These are phyloP conservation scores for Scaptomyza caliginosa DNA, from an alignment of 2,888 invertebrate genomes.

Conservation along the genomic window DNA sequence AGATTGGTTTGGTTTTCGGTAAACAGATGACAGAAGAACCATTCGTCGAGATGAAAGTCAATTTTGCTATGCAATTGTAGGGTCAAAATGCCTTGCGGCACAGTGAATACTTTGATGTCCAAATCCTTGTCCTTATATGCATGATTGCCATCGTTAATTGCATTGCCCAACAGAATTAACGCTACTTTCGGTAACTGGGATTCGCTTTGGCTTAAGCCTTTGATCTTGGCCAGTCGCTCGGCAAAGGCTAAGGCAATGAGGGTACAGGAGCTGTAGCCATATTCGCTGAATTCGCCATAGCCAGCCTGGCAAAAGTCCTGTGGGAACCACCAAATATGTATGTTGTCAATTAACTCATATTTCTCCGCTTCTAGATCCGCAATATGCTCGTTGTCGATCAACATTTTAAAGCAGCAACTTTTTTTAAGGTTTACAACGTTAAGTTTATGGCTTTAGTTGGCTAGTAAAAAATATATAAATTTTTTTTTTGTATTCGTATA, in stretches of 20 bases:
- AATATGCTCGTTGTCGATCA: not conserved
- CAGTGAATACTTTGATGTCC: conserved; percentile 84
- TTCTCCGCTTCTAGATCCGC: not conserved
- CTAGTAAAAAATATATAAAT: not conserved
- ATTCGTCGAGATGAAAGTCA: conserved; percentile 69
- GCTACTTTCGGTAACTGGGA: conserved; percentile 74
- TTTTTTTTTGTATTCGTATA: not conserved
- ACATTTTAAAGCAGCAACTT: not conserved
- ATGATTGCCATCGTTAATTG: conserved; percentile 86
- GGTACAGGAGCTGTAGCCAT: conserved; percentile 87
- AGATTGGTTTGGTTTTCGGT: conserved; percentile 46
- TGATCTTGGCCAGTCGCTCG: conserved; percentile 79
- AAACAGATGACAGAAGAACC: conserved; percentile 76
- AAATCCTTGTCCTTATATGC: conserved; percentile 84
- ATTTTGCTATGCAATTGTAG: conserved; percentile 56
- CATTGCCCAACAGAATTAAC: conserved; percentile 84
- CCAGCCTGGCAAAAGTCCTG: conserved; percentile 86
- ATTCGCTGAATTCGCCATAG: conserved; percentile 84
- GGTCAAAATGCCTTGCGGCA: conserved; percentile 85
- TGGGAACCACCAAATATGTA: conserved; percentile 86
- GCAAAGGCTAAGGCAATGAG: conserved; percentile 86
- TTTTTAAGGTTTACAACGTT: not conserved
- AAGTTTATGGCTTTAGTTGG: not conserved
- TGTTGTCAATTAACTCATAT: conserved; percentile 62
- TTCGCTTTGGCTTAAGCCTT: conserved; percentile 33